These are phyloP conservation scores for Sarotherodon lohbergeri DNA, from an alignment of 2,113 vertebrate genomes.

Conservation along the genomic window DNA sequence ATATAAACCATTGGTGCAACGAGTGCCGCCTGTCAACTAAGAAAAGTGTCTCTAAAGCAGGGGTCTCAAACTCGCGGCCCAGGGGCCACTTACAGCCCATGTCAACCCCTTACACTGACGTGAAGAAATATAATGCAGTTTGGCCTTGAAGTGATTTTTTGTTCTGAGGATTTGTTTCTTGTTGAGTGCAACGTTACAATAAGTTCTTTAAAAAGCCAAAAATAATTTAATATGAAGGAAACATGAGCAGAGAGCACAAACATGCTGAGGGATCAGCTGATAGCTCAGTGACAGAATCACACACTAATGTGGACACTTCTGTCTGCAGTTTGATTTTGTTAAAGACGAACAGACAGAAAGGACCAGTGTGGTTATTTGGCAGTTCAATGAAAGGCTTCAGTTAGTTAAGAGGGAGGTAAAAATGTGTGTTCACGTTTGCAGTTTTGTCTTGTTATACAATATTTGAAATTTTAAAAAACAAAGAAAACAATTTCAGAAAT, in stretches of 20 bases:
- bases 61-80: neutral
- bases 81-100: too few relatives aligned
- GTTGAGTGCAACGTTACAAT: neutral
- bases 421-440: rapidly evolving
- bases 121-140: too few relatives aligned
- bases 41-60: too few relatives aligned
- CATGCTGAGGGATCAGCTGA: neutral
- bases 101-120: too few relatives aligned
- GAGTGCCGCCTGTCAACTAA: too few relatives aligned
- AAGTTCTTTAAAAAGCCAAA: neutral
- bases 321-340: neutral
- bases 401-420: neutral
- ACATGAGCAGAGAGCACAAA: neutral
- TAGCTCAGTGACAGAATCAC: neutral
- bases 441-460: rapidly evolving
- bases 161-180: neutral
- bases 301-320: neutral
- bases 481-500: neutral
- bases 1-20: neutral
- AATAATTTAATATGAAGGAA: neutral
- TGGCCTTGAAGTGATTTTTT: neutral
- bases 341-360: neutral
- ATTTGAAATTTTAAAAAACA: neutral
- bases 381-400: neutral
- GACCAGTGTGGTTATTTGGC: neutral